phyloP scores from a whole-genome alignment of 2,113 vertebrate genomes.

The Cinclus cinclus region DNA sequence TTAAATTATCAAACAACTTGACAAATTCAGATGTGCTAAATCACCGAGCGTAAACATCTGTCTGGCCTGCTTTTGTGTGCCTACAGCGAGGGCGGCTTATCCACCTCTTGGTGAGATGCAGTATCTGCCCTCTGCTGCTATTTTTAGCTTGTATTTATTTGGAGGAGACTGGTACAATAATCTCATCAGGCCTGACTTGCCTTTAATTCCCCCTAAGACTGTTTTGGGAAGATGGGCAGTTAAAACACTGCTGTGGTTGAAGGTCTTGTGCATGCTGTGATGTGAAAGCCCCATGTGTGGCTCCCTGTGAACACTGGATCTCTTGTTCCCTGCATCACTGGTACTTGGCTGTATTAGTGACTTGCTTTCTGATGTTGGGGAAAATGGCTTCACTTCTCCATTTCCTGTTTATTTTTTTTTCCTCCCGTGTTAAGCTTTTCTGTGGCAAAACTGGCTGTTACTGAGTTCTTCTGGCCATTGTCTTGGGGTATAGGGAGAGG shows the following conservation, averaged over 20 bases:
- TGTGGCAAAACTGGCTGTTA: not conserved
- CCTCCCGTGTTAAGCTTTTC: not conserved
- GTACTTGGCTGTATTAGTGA: not conserved
- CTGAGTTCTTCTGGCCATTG: not conserved
- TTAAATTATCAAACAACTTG: constrained; percentile 52
- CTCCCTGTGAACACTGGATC: not conserved
- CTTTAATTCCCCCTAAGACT: not conserved
- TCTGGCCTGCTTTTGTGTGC: constrained; percentile 11
- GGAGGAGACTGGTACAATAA: not conserved
- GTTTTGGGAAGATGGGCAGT: not conserved
- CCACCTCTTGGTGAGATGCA: not conserved
- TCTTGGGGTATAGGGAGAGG: not conserved
- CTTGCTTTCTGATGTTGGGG: not conserved
- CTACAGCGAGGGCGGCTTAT: not conserved
- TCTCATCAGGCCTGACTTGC: not conserved
- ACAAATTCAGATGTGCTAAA: constrained; percentile 18
- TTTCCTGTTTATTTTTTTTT: not conserved
- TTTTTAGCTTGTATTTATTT: constrained; percentile 40
- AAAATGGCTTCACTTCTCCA: not conserved
- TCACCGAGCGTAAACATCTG: not conserved
- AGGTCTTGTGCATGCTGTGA: not conserved
- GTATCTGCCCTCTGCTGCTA: not conserved
- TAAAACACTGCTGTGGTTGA: not conserved
- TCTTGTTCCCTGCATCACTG: not conserved
- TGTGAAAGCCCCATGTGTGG: not conserved